Evolutionary conservation across 2,888 invertebrate species (phyloP), one percentile per base, ranked within the genome.

Genomic region (Sclerodermus sp.): DNA sequence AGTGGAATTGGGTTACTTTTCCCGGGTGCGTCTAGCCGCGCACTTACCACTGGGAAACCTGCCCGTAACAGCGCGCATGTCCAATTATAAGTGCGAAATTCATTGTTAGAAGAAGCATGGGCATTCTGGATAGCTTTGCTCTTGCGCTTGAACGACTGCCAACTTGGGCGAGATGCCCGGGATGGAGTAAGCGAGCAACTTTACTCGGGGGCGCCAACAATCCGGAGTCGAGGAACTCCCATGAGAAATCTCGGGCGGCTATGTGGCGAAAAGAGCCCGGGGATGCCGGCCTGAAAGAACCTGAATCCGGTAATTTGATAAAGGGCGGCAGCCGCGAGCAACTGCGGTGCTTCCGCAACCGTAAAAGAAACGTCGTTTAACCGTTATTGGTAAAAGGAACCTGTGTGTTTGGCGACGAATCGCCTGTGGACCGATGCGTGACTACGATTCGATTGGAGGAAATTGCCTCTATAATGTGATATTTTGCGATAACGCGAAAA

Each of bases 81-180:
- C 66, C 74, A 74, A 74, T 74, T 74, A 74, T 70, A 70, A 74
- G 70, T 70, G 68, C 62, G 66, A 74, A 72, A 74, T 74, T 70
- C 72, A 71, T 71, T 70, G 73, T 70, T 65, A 61, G 55, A 41
- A 48, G 44, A 45, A 57, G 43, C 52, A 53, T 10, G n/a, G 49
- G 42, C 45, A 17, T 36, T n/a, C 15, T 32, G 17, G 13, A 41
- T 17, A 42, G 34, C 34, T 41, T 16, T 37, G 44, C 53, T 49
- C 46, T 51, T 37, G 49, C 54, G 59, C 47, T 70, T 70, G 70
- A 70, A 70, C 58, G 59, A 55, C 55, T 68, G 70, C 70, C 70
- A 70, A 65, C 58, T 62, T 56, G 52, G 59, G 54, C 50, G 52
- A 58, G 60, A 58, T 55, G 54, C 57, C 52, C 45, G 17, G 38